Evolutionary conservation across 2,113 vertebrate species (phyloP).

Genomic region (Passer domesticus): DNA sequence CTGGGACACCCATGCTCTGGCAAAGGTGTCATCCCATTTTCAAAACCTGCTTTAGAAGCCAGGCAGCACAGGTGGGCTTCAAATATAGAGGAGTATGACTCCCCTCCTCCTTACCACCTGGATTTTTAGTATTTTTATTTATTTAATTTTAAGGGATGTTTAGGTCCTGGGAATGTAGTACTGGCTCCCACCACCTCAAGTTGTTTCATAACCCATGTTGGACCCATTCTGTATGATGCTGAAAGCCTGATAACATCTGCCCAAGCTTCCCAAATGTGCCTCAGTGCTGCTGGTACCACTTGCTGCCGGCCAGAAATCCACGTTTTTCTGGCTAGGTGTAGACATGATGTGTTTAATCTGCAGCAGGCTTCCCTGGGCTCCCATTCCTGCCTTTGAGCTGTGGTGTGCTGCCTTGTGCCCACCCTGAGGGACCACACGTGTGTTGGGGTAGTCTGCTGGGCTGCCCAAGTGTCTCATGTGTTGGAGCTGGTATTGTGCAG

Average conservation of each 20-base stretch:
- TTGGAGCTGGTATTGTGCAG: background rate
- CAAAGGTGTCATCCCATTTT: background rate
- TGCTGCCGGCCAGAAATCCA: background rate
- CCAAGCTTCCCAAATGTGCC: background rate
- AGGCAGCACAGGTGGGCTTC: background rate
- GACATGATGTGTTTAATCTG: background rate
- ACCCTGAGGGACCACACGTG: accelerated
- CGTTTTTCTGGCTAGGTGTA: background rate
- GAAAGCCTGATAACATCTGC: background rate
- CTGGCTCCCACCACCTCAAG: background rate
- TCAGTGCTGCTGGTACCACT: background rate
- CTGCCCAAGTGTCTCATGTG: background rate
- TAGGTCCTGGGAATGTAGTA: background rate
- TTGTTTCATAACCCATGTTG: background rate
- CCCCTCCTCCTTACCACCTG: background rate
- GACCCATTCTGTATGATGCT: background rate
- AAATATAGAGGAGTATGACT: accelerated
- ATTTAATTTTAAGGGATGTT: background rate
- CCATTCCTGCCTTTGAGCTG: background rate
- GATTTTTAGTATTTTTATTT: background rate
- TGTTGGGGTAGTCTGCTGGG: background rate
- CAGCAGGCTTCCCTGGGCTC: background rate
- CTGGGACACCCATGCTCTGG: background rate
- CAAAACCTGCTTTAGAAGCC: background rate
- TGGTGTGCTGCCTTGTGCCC: accelerated